These are phyloP conservation scores for Ceratina calcarata DNA, from an alignment of 1,140 invertebrate species.

Conservation along the genomic window DNA sequence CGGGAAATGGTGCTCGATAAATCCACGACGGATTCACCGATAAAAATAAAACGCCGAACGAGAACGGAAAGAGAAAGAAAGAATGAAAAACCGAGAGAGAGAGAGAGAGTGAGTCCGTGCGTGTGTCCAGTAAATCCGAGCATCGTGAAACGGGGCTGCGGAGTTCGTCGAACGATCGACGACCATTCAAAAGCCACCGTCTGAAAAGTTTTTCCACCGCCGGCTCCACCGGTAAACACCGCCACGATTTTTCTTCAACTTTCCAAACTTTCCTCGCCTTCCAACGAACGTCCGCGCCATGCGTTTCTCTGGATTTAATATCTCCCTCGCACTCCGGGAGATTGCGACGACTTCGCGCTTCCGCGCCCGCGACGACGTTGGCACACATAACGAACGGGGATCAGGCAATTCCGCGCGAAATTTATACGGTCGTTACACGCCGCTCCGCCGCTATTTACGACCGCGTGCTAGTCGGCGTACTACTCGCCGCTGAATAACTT, in stretches of 20 bases:
- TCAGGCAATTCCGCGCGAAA: constrained; percentile 61
- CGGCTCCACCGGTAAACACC: constrained; percentile 65
- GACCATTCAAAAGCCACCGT: constrained; percentile 66
- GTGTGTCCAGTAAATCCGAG: constrained; percentile 60
- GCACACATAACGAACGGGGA: constrained; percentile 62
- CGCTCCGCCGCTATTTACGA: constrained; percentile 60
- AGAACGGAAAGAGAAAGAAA: neutral
- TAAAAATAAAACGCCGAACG: constrained; percentile 55
- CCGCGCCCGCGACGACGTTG: constrained; percentile 37
- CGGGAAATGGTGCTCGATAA: constrained; percentile 60
- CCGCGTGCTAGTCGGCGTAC: constrained; percentile 29
- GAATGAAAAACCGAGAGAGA: no score
- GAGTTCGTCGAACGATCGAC: constrained; percentile 64
- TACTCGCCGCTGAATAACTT: constrained; percentile 58
- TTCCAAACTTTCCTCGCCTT: constrained; percentile 40
- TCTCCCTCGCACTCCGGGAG: no score
- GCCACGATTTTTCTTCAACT: constrained; percentile 66
- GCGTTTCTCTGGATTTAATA: neutral
- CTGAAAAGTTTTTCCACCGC: constrained; percentile 66
- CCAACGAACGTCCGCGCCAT: no score
- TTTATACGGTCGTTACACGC: constrained; percentile 65
- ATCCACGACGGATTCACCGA: constrained; percentile 64
- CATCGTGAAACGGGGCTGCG: constrained; percentile 57
- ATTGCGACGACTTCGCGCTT: constrained; percentile 3
- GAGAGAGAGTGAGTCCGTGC: neutral